Evolutionary conservation across 2,113 vertebrate species (phyloP).

Genomic region (Erpornis zantholeuca): DNA sequence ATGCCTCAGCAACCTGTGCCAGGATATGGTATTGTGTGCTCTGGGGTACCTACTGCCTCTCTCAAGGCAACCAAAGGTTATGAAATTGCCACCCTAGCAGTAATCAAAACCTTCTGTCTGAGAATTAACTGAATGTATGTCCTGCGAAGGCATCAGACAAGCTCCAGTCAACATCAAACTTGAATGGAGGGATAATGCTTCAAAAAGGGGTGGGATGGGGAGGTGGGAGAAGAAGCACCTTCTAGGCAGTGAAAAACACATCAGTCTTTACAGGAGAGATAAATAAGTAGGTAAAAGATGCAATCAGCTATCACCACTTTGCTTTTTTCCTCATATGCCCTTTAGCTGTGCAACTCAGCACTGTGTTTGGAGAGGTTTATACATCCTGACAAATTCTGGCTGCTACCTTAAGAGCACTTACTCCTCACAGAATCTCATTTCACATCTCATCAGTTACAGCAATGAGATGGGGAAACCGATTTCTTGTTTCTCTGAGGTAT

Average conservation of each 20-base stretch:
- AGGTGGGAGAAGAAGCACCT: not conserved
- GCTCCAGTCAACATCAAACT: not conserved
- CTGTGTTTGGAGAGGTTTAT: not conserved
- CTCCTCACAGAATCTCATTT: conserved; percentile 53
- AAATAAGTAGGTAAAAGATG: not conserved
- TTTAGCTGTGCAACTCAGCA: not conserved
- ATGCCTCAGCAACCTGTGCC: not conserved
- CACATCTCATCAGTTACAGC: conserved; percentile 61
- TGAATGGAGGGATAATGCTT: not conserved
- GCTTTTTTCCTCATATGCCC: not conserved
- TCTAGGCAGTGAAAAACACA: not conserved
- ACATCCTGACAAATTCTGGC: conserved; percentile 23
- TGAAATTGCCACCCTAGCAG: not conserved
- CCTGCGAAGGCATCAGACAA: not conserved
- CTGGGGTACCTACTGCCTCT: not conserved
- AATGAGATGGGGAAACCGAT: not conserved
- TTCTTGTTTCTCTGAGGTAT: conserved; percentile 34
- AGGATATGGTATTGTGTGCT: not conserved
- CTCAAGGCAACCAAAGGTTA: not conserved
- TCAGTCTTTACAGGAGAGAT: not conserved
- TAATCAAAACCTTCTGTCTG: not conserved
- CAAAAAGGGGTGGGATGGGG: not conserved
- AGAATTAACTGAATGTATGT: not conserved
- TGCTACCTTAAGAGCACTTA: conserved; percentile 38
- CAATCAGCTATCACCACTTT: not conserved